Evolutionary conservation across 1,140 invertebrate genomes (phyloP).

Genomic region (Agrypnia vestita): DNA sequence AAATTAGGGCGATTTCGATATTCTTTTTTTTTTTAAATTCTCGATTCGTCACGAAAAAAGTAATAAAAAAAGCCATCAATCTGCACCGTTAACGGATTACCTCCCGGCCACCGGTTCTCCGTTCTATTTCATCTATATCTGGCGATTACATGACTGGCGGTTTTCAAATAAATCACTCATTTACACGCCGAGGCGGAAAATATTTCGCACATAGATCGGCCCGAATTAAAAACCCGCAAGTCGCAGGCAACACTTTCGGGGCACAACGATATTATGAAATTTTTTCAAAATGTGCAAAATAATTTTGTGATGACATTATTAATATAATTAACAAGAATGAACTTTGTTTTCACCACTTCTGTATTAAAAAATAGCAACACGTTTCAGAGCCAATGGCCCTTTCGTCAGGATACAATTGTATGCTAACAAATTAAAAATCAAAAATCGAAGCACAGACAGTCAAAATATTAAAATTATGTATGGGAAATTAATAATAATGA

Average conservation of each 20-base stretch:
- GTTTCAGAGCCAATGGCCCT: no score
- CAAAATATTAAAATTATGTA: no score
- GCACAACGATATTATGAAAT: no score
- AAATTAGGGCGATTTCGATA: conserved; percentile 19
- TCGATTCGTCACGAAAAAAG: conserved; percentile 27
- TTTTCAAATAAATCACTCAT: conserved; percentile 29
- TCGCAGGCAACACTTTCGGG: background rate
- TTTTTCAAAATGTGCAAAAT: no score
- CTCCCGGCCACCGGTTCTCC: background rate
- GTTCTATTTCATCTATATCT: conserved; percentile 23
- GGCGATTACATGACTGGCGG: conserved; percentile 25
- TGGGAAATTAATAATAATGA: no score
- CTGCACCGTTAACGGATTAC: background rate
- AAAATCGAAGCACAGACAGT: no score
- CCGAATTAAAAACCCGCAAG: background rate
- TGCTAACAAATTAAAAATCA: no score
- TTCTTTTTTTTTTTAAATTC: conserved; percentile 6
- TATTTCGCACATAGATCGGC: background rate
- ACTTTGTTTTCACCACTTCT: no score
- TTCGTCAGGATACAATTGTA: no score
- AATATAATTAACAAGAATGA: no score
- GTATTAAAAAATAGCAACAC: no score
- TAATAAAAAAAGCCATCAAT: conserved; percentile 35
- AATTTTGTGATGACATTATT: no score
- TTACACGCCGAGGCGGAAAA: conserved; percentile 6